Conservation (phyloP, 2,888 invertebrate genomes). For the Neoitamus cyanurus region DNA sequence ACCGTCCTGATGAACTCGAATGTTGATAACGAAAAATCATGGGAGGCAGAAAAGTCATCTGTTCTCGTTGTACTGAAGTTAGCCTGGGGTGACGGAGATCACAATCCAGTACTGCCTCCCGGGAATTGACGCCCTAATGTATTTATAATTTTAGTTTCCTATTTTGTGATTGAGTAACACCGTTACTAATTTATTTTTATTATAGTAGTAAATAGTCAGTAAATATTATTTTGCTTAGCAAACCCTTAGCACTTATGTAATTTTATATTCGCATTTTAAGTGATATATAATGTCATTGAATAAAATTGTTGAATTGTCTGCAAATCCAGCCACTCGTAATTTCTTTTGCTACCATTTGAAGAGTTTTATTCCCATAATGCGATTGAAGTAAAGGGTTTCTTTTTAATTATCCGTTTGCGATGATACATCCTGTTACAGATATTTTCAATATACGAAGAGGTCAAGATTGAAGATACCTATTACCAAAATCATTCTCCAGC, state of each 20-base stretch:
- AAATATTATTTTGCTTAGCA: neutral
- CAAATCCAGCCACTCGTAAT: neutral
- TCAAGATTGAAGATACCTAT: no score
- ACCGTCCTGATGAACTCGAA: neutral
- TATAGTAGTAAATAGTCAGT: neutral
- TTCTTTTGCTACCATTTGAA: neutral
- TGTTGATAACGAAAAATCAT: neutral
- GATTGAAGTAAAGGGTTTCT: no score
- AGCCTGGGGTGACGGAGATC: neutral
- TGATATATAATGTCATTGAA: slow-evolving; percentile 16
- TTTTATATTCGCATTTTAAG: slow-evolving; percentile 15
- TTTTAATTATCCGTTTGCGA: no score
- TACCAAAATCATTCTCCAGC: no score
- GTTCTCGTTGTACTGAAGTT: neutral
- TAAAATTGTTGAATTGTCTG: slow-evolving; percentile 18
- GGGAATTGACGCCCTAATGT: neutral
- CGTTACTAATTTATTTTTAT: slow-evolving; percentile 26
- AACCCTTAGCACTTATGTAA: slow-evolving; percentile 1
- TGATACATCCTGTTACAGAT: neutral
- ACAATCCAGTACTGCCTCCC: neutral
- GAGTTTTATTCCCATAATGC: neutral
- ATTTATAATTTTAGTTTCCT: slow-evolving; percentile 12
- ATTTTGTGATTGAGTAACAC: slow-evolving; percentile 36
- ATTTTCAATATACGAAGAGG: no score
- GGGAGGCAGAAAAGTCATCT: neutral